A percentile compares a stretch with the other conserved stretches of the same genome.
Conservation (phyloP, 2,113 vertebrate species). For the Craseonycteris thonglongyai region DNA sequence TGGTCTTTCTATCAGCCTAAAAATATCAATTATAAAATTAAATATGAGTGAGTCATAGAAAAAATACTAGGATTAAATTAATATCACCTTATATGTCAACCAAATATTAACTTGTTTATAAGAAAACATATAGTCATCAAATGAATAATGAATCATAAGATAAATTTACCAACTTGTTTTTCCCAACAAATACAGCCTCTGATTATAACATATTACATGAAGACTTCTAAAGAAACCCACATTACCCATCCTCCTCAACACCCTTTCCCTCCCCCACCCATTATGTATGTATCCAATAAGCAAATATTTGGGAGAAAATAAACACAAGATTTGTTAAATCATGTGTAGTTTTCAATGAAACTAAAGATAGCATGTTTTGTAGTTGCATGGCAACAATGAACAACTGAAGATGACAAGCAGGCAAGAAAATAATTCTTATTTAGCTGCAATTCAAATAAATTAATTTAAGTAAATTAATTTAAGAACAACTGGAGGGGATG, state of each 20-base stretch:
- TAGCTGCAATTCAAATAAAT: constrained; percentile 32
- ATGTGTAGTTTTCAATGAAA: background rate
- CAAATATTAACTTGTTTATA: constrained; percentile 36
- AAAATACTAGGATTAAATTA: constrained; percentile 24
- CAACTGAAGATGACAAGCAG: constrained; percentile 11
- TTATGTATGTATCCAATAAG: background rate
- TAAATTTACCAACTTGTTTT: constrained; percentile 18
- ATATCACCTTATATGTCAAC: background rate
- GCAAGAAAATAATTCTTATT: constrained; percentile 24
- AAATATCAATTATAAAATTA: background rate
- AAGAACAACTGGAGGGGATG: background rate
- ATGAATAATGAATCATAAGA: constrained; percentile 35
- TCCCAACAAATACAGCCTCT: background rate
- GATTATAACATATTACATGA: background rate
- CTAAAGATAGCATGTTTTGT: constrained; percentile 55
- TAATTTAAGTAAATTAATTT: background rate
- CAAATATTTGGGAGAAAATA: constrained; percentile 42
- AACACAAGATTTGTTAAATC: constrained; percentile 34
- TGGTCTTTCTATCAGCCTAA: background rate
- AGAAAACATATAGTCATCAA: constrained; percentile 27
- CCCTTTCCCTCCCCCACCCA: background rate
- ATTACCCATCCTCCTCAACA: background rate
- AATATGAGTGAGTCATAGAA: background rate
- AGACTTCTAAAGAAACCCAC: background rate
- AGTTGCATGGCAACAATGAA: constrained; percentile 56